Evolutionary conservation across 2,888 invertebrate genomes (phyloP), one percentile per base, ranked within the genome.

Genomic region (Melangyna quadrimaculata): DNA sequence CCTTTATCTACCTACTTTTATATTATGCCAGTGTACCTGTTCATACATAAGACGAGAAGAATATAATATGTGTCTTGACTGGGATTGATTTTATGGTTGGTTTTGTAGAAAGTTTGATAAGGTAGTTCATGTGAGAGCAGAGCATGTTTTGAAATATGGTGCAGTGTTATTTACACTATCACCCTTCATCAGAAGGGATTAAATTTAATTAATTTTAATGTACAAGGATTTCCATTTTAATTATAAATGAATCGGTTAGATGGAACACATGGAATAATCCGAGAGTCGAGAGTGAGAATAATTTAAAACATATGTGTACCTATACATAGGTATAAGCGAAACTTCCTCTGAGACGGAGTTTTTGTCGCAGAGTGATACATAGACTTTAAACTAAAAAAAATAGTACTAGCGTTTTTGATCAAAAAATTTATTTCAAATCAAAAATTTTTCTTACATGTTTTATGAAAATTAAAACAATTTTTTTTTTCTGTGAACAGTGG

Each of bases 201-300:
- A 75, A 40, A 63, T 37, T 75, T 77, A 81, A 81, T 81, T 71
- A 77, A 81, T 81, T 77, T 81, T 40, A 55, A 57, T 70, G 55
- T 51, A 10, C 51, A 24, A 65, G 57, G 55, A 75, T 81, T 75
- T 70, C 24, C 10, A 57, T 81, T 81, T 75, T 75, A 75, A 75
- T 71, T 75, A 75, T 27, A 70, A 74, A 70, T 73, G 22, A 59
- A 65, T 79, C 40, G 48, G 63, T 67, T 51, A 51, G 35, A 43
- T 51, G 67, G 67, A 51, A 51, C 35, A 51, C 22, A 43, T 51
- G 67, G 67, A 51, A 51, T 65, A 24, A n/a, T 67, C 9, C 35
- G n/a, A 0, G 22, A 5, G 10, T n/a, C n/a, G n/a, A n/a, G 17
- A 19, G 29, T 32, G 19, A n/a, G 51, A 67, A 35, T 40, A 51